Evolutionary conservation across 2,888 invertebrate species (phyloP).

Genomic region (Drosophila meridiana): DNA sequence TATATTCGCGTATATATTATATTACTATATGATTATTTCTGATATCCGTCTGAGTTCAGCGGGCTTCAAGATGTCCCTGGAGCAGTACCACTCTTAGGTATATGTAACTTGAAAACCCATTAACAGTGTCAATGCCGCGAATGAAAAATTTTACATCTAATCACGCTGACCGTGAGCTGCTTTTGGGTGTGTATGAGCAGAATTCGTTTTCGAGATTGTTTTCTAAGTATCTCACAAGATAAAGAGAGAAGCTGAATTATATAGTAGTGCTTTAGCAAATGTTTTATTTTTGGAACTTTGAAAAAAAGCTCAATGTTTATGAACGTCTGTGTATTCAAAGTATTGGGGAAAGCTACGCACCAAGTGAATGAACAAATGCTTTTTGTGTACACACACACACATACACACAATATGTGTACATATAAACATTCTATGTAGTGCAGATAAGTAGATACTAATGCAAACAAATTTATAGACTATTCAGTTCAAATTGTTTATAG

Average conservation of each 20-base stretch:
- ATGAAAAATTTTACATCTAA: slow-evolving; percentile 47
- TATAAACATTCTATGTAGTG: slow-evolving; percentile 25
- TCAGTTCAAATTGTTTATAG: slow-evolving; percentile 23
- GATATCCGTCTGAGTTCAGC: background rate
- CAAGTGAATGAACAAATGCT: slow-evolving; percentile 36
- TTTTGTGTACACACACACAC: slow-evolving; percentile 22
- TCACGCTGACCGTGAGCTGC: slow-evolving; percentile 80
- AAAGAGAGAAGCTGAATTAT: slow-evolving; percentile 46
- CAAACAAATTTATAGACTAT: slow-evolving; percentile 37
- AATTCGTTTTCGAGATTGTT: slow-evolving; percentile 61
- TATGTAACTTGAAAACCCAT: slow-evolving; percentile 5
- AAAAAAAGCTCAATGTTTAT: slow-evolving; percentile 77
- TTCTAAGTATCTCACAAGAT: slow-evolving; percentile 41
- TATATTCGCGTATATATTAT: background rate
- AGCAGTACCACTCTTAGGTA: slow-evolving; percentile 3
- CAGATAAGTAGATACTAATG: slow-evolving; percentile 26
- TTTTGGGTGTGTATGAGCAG: slow-evolving; percentile 68
- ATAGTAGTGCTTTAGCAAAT: slow-evolving; percentile 64
- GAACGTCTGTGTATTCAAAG: slow-evolving; percentile 41
- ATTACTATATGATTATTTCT: slow-evolving; percentile 1
- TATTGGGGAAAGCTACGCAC: slow-evolving; percentile 59
- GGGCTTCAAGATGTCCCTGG: background rate
- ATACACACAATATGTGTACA: slow-evolving; percentile 24
- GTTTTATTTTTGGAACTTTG: slow-evolving; percentile 74
- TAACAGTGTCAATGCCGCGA: slow-evolving; percentile 48